Conservation (phyloP, 2,113 vertebrate species). For the Todiramphus saurophagus region DNA sequence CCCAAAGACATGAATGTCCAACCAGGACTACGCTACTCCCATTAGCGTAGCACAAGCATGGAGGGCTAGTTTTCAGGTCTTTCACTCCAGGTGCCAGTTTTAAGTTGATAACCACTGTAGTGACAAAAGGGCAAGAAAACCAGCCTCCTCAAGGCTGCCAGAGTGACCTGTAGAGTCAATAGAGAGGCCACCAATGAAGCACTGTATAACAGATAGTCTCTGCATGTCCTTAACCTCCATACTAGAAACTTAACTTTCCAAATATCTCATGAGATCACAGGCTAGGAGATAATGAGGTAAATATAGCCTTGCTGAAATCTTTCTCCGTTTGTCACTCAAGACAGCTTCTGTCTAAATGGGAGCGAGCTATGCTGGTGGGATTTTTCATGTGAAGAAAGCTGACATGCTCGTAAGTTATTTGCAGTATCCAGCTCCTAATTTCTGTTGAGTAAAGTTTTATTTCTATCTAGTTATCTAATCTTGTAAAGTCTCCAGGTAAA, state of each 20-base stretch:
- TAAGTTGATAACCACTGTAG: not conserved
- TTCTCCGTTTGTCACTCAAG: not conserved
- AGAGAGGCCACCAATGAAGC: not conserved
- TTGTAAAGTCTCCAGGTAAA: not conserved
- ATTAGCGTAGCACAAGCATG: not conserved
- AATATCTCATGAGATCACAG: not conserved
- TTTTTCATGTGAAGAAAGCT: not conserved
- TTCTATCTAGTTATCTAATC: not conserved
- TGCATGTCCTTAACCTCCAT: not conserved
- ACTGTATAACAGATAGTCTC: not conserved
- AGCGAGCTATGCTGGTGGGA: not conserved
- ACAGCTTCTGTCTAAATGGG: accelerated
- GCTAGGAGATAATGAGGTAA: not conserved
- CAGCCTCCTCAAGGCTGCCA: not conserved
- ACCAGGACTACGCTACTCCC: not conserved
- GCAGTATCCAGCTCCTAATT: not conserved
- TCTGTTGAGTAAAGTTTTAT: not conserved
- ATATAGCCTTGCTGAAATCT: not conserved
- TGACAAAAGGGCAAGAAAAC: not conserved
- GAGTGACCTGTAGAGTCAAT: not conserved
- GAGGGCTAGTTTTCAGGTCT: not conserved
- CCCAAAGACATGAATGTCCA: not conserved
- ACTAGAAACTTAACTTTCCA: not conserved
- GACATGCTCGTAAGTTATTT: not conserved
- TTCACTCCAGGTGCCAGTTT: not conserved